Conservation (phyloP, 2,113 vertebrate species). For the Vidua macroura region DNA sequence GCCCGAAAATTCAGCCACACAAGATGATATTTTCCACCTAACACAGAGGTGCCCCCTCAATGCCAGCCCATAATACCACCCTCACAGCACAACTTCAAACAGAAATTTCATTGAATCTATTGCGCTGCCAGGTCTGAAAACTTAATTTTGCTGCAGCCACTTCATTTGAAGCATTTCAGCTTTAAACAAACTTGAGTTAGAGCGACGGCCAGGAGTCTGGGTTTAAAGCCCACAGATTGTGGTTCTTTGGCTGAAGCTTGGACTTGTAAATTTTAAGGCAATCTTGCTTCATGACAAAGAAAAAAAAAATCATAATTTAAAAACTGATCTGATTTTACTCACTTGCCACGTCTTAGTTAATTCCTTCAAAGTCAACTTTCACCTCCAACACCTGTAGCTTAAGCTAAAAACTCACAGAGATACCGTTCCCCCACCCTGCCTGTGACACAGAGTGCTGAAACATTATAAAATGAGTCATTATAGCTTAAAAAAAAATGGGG, state of each 20-base stretch:
- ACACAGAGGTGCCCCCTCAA: neutral
- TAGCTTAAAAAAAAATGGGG: neutral
- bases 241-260: neutral
- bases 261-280: neutral
- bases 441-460: neutral
- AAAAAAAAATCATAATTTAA: neutral
- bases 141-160: neutral
- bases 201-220: neutral
- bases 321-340: neutral
- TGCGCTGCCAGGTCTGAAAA: neutral
- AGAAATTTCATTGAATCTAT: neutral
- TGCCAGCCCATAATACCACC: neutral
- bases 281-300: neutral
- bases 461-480: neutral
- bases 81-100: conserved; percentile 30
- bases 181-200: neutral
- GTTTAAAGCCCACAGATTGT: neutral
- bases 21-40: neutral
- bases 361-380: neutral
- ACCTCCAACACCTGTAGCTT: neutral
- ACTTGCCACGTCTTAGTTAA: neutral
- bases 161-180: neutral
- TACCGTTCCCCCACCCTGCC: neutral
- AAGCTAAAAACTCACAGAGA: neutral
- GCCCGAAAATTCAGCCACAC: neutral